Evolutionary conservation across 2,888 invertebrate genomes (phyloP).

Genomic region (Epinotia ramella): DNA sequence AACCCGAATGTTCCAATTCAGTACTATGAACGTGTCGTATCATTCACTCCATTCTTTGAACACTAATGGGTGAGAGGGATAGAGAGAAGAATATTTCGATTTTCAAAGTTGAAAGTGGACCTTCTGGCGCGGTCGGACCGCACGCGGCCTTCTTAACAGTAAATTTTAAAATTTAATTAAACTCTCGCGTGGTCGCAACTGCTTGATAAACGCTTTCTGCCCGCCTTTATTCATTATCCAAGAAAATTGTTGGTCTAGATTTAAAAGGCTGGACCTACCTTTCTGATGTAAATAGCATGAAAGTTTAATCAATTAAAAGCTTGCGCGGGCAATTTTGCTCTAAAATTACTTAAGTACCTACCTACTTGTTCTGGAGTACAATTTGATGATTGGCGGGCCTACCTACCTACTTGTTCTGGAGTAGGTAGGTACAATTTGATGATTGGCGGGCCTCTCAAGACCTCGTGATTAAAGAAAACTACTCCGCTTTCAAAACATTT

Average conservation of each 20-base stretch:
- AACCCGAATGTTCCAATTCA: background rate
- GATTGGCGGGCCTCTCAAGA: background rate
- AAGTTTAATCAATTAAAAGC: slow-evolving; percentile 31
- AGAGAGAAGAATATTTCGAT: slow-evolving; percentile 8
- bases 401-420: background rate
- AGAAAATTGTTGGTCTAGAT: slow-evolving; percentile 48
- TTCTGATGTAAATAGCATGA: slow-evolving; percentile 39
- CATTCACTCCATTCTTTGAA: background rate
- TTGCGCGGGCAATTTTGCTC: slow-evolving; percentile 7
- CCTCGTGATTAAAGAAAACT: background rate
- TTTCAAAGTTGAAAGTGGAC: slow-evolving; percentile 42
- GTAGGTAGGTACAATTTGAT: slow-evolving; percentile 4
- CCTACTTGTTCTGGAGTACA: background rate
- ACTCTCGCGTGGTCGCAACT: slow-evolving; percentile 72
- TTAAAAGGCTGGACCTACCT: slow-evolving; percentile 39
- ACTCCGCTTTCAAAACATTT: no score
- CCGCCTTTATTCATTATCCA: slow-evolving; percentile 63
- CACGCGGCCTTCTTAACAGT: slow-evolving; percentile 71
- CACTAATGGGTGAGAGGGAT: background rate
- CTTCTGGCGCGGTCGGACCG: slow-evolving; percentile 54
- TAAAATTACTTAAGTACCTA: slow-evolving; percentile 1
- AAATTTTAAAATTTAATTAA: slow-evolving; percentile 82
- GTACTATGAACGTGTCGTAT: background rate
- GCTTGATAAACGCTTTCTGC: slow-evolving; percentile 75
- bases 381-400: background rate